Evolutionary conservation across 2,113 vertebrate species (phyloP).

Genomic region (Oceanodroma tethys): DNA sequence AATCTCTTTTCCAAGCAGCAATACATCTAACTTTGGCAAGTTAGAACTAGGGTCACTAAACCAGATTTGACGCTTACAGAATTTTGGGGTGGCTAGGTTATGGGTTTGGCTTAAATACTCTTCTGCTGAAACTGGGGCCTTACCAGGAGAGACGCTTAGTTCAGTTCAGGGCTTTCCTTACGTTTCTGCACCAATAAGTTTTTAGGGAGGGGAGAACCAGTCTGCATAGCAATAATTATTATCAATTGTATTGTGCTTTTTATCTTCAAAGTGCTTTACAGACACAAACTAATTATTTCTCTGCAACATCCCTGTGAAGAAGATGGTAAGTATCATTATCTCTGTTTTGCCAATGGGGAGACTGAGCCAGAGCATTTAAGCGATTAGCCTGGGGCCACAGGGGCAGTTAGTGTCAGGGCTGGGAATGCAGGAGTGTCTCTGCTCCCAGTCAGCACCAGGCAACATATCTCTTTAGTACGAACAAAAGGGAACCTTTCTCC

Average conservation of each 20-base stretch:
- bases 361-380: slow-evolving; percentile 62
- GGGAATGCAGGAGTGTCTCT: slow-evolving; percentile 57
- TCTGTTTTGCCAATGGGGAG: slow-evolving; percentile 60
- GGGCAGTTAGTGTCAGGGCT: slow-evolving; percentile 27
- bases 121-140: not conserved
- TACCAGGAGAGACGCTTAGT: not conserved
- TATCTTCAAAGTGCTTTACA: slow-evolving; percentile 69
- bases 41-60: not conserved
- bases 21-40: not conserved
- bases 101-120: not conserved
- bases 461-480: slow-evolving; percentile 56
- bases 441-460: slow-evolving; percentile 60
- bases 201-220: slow-evolving; percentile 37
- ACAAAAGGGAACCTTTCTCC: slow-evolving; percentile 66
- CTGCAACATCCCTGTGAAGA: slow-evolving; percentile 60
- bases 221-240: slow-evolving; percentile 63
- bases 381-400: slow-evolving; percentile 22
- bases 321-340: slow-evolving; percentile 67
- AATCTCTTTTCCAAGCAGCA: not conserved
- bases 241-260: slow-evolving; percentile 68
- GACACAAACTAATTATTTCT: slow-evolving; percentile 69
- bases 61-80: not conserved
- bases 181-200: slow-evolving; percentile 12
- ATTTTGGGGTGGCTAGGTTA: not conserved
- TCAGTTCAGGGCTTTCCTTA: slow-evolving; percentile 14